Percentiles rank a stretch among this genome's conserved stretches.
These are phyloP conservation scores for Maniola hyperantus DNA, from an alignment of 2,888 invertebrate genomes.

Conservation along the genomic window DNA sequence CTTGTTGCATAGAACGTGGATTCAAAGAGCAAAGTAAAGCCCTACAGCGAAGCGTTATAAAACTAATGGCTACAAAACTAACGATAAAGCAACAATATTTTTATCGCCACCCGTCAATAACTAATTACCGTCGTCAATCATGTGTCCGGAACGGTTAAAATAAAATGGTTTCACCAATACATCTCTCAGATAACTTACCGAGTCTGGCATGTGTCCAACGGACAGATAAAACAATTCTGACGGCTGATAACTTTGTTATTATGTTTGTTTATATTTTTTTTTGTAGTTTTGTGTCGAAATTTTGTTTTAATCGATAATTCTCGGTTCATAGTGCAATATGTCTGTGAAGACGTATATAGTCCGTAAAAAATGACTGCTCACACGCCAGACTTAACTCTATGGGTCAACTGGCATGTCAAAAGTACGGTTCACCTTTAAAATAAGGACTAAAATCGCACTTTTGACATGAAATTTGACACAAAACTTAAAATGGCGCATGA, in stretches of 20 bases:
- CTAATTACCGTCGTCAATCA: conserved; percentile 45
- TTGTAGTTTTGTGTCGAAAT: conserved; percentile 1
- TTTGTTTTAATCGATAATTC: not conserved
- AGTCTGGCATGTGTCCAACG: conserved; percentile 49
- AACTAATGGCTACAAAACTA: not conserved
- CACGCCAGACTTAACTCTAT: no score
- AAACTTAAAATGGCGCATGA: no score
- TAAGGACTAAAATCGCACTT: no score
- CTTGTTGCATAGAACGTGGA: no score
- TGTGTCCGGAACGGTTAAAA: conserved; percentile 37
- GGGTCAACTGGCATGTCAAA: no score
- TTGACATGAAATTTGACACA: no score
- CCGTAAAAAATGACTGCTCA: no score
- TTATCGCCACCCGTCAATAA: conserved; percentile 39
- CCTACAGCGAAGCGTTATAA: no score
- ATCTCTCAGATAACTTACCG: conserved; percentile 43
- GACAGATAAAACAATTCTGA: conserved; percentile 43
- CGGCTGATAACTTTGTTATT: conserved; percentile 38
- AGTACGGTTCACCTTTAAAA: no score
- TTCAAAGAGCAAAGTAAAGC: no score
- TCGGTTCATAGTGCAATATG: not conserved
- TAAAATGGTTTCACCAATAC: conserved; percentile 37
- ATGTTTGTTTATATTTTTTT: conserved; percentile 6
- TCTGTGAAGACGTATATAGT: no score
- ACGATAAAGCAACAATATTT: conserved; percentile 15